phyloP scores from a whole-genome alignment of 2,113 vertebrate genomes.

The Corythornis madagascariensis region DNA sequence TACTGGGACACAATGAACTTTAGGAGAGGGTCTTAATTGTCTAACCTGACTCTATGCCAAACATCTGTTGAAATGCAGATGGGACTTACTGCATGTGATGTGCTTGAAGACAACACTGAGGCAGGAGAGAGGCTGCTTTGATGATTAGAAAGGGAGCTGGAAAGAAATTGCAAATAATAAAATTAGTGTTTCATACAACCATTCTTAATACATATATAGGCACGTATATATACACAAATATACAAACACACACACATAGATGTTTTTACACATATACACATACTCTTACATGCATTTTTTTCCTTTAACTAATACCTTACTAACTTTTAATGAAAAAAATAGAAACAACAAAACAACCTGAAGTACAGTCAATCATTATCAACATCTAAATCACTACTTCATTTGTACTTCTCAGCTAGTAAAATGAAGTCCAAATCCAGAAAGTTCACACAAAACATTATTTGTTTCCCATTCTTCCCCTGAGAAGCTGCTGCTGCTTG shows the following conservation, averaged over 20 bases:
- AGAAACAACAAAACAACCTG: no score
- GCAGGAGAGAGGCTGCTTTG: slow-evolving; percentile 86
- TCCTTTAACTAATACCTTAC: neutral
- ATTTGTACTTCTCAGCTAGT: neutral
- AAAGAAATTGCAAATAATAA: neutral
- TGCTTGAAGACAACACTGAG: slow-evolving; percentile 81
- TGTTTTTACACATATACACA: no score
- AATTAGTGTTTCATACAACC: neutral
- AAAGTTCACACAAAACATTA: neutral
- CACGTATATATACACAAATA: neutral
- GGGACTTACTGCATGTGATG: slow-evolving; percentile 84
- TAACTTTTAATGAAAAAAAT: neutral
- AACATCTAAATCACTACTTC: neutral
- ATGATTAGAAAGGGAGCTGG: slow-evolving; percentile 76
- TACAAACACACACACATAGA: no score
- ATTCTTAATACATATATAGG: neutral
- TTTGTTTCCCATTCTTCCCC: neutral
- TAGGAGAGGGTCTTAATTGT: neutral
- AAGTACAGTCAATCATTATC: neutral
- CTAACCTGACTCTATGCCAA: neutral
- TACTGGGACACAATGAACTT: neutral
- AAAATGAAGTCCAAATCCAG: neutral
- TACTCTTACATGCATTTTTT: neutral
- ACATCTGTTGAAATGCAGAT: neutral
- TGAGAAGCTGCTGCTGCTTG: neutral